A percentile compares a stretch with the other conserved stretches of the same genome.
Conservation (phyloP, 2,797 vertebrate genomes). For the Cirrhinus mrigala region DNA sequence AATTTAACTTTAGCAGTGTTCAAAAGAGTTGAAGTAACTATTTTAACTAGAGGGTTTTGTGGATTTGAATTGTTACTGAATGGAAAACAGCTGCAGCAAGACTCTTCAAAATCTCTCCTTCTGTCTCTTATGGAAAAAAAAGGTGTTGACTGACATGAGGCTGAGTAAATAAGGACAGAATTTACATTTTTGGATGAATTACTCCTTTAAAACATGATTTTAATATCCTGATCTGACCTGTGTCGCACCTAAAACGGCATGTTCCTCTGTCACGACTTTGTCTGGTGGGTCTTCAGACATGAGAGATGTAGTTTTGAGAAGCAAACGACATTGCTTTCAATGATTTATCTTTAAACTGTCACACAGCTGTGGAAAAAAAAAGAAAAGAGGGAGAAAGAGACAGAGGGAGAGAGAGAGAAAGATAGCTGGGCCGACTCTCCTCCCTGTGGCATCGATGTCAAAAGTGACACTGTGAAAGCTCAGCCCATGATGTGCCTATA, state of each 20-base stretch:
- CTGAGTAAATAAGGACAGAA: background rate
- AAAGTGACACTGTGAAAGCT: constrained; percentile 64
- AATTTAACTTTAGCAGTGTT: background rate
- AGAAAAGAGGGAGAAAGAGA: background rate
- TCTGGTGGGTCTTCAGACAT: constrained; percentile 37
- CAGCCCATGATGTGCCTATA: constrained; percentile 62
- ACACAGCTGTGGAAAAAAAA: constrained; percentile 25
- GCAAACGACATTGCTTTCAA: constrained; percentile 54
- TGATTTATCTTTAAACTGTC: constrained; percentile 56
- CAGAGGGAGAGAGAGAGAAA: constrained; percentile 4
- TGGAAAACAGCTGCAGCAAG: background rate
- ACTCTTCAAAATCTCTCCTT: background rate
- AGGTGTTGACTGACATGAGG: too few relatives aligned
- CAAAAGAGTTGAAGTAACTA: background rate
- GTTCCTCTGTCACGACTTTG: constrained; percentile 32
- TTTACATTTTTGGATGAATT: background rate
- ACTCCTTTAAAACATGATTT: background rate
- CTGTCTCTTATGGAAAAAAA: background rate
- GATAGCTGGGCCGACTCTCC: constrained; percentile 51
- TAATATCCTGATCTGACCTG: constrained; percentile 15
- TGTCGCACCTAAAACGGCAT: background rate
- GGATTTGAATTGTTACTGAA: background rate
- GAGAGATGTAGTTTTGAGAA: constrained; percentile 57
- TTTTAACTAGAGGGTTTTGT: background rate
- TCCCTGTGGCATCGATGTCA: constrained; percentile 64